Conservation (phyloP, 2,888 invertebrate genomes). For the Apotomis capreana region DNA sequence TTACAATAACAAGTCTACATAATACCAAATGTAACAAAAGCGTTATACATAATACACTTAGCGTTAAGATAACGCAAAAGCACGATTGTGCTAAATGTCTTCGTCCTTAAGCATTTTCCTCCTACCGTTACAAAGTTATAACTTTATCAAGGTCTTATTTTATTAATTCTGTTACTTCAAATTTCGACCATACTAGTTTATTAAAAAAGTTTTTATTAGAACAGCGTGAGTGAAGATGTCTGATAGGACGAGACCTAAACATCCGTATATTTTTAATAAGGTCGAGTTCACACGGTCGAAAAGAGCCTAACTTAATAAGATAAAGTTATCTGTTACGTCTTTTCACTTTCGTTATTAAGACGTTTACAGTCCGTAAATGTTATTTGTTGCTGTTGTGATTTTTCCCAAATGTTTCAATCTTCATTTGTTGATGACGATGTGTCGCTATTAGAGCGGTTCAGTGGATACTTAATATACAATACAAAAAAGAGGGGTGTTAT, state of each 20-base stretch:
- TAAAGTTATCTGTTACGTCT: not conserved
- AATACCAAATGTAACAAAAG: not conserved
- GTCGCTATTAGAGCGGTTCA: too few relatives aligned
- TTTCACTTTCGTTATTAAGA: not conserved
- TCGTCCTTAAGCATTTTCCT: constrained; percentile 13
- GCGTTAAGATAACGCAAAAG: constrained; percentile 11
- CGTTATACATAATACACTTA: constrained; percentile 8
- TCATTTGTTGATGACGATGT: too few relatives aligned
- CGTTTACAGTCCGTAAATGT: too few relatives aligned
- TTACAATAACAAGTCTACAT: too few relatives aligned
- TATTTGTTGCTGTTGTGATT: too few relatives aligned
- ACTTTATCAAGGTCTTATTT: not conserved
- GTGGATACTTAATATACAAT: too few relatives aligned
- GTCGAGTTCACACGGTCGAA: not conserved
- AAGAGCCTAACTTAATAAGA: not conserved
- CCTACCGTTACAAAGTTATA: not conserved
- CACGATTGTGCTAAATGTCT: constrained; percentile 16
- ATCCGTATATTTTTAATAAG: not conserved
- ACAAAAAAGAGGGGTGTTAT: too few relatives aligned
- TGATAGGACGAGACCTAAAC: not conserved
- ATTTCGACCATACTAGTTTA: not conserved
- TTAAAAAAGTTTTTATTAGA: not conserved
- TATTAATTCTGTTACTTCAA: not conserved
- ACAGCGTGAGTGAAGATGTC: not conserved
- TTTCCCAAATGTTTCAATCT: too few relatives aligned